Evolutionary conservation across 2,113 vertebrate genomes (phyloP).

Genomic region (Neomonachus schauinslandi): DNA sequence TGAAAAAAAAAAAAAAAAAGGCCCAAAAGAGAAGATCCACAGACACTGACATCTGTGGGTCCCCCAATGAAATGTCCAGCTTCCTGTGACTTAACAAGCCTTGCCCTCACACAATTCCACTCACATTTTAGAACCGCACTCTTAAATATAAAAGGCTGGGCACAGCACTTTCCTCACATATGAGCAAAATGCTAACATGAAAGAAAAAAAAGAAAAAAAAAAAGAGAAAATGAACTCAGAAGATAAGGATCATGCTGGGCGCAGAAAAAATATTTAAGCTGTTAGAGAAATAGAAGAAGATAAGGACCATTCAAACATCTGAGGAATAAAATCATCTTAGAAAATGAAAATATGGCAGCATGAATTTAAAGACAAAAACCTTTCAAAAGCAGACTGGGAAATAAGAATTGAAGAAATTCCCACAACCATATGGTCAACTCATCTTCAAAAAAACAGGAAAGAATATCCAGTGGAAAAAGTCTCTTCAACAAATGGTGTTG

Average conservation of each 20-base stretch:
- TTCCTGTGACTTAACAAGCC: background rate
- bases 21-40: background rate
- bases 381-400: background rate
- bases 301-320: background rate
- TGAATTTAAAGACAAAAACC: background rate
- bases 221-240: slow-evolving; percentile 1
- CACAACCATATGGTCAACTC: background rate
- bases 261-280: background rate
- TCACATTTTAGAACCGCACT: background rate
- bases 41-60: background rate
- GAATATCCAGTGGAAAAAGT: background rate
- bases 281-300: background rate
- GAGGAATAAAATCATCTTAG: background rate
- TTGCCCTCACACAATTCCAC: background rate
- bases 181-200: background rate
- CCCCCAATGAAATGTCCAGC: background rate
- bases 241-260: background rate
- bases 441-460: background rate
- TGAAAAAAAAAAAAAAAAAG: background rate
- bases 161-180: background rate
- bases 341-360: background rate
- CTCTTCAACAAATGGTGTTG: background rate
- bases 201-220: background rate
- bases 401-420: background rate
- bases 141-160: background rate